phyloP scores from a whole-genome alignment of 2,797 vertebrate genomes.

The Scleropages formosus region DNA sequence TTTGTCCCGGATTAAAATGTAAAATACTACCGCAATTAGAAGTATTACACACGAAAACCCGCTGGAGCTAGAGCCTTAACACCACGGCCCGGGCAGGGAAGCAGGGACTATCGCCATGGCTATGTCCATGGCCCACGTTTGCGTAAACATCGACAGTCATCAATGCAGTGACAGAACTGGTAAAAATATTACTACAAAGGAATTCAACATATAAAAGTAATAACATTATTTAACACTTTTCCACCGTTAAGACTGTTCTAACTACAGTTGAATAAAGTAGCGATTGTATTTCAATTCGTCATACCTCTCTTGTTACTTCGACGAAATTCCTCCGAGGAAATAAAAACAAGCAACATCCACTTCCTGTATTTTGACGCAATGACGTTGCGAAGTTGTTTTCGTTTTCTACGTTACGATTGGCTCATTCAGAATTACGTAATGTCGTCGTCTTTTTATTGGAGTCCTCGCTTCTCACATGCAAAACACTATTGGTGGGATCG shows the following conservation, averaged over 20 bases:
- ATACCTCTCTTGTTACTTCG: slow-evolving; percentile 45
- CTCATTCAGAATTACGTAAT: slow-evolving; percentile 31
- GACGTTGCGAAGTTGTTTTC: neutral
- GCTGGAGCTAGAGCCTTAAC: too few species aligned
- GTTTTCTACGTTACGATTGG: slow-evolving; percentile 21
- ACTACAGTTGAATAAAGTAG: neutral
- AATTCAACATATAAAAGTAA: too few species aligned
- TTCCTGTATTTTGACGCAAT: slow-evolving; percentile 25
- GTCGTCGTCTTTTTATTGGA: slow-evolving; percentile 28
- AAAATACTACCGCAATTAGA: too few species aligned
- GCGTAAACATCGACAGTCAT: too few species aligned
- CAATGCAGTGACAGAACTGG: too few species aligned
- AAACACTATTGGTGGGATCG: slow-evolving; percentile 27
- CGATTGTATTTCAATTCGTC: neutral
- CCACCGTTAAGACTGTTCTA: too few species aligned
- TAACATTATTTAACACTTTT: too few species aligned
- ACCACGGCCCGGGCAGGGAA: too few species aligned
- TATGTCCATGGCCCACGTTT: too few species aligned
- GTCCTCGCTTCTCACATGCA: neutral
- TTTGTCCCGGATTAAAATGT: neutral
- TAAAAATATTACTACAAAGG: too few species aligned
- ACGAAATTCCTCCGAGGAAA: slow-evolving; percentile 65
- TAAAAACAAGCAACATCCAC: slow-evolving; percentile 49
- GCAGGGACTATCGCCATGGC: too few species aligned
- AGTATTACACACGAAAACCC: too few species aligned